Base-by-base conservation (phyloP, 2,113 vertebrate species). In the Montifringilla adamsi region DNA sequence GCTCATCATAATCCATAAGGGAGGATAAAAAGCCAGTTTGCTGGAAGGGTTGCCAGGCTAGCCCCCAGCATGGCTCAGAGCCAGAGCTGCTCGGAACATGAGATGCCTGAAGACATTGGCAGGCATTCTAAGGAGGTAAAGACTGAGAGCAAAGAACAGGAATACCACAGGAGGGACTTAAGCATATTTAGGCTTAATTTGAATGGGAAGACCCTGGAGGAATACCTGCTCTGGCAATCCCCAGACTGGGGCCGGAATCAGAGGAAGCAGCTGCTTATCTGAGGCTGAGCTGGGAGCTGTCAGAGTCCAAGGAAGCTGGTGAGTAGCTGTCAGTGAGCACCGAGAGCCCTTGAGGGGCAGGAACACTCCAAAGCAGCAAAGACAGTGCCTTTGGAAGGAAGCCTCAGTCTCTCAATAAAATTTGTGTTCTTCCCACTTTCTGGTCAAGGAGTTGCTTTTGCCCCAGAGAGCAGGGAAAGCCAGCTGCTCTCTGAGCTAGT, bases 41-140 rank as follows among this genome's bases (percentile, higher is more conserved):
- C 84, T 3, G 22, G 27, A 75, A 49, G 56, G 39, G 43, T 84
- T 94, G 55, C 87, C 84, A 94, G 85, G 89, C 63, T 82, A 76
- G 62, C 68, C 92, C 74, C 81, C 50, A 95, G 89, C 7, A 0
- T 91, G 96, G 92, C 93, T 89, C 84, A 74, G 66, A 91, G 93
- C 94, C 95, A 96, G 84, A 60, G 30, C 53, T 69, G 75, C 84
- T 95, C 7, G 0, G 93, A 88, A 80, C 9, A 2, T 5, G 63
- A 87, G 87, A 13, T 55, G 85, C 87, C 89, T 94, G 88, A 78
- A 97, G 92, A 95, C 41, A 46, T 72, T 95, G 95, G 83, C 95
- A 96, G 47, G 72, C 59, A 59, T 87, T 93, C 89, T 93, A 56
- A 94, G 80, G 44, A 95, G 77, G 74, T 58, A 84, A 96, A 93